A percentile compares a stretch with the other conserved stretches of the same genome.
Conservation (phyloP, 1,140 invertebrate species). For the Bombyx mandarina region DNA sequence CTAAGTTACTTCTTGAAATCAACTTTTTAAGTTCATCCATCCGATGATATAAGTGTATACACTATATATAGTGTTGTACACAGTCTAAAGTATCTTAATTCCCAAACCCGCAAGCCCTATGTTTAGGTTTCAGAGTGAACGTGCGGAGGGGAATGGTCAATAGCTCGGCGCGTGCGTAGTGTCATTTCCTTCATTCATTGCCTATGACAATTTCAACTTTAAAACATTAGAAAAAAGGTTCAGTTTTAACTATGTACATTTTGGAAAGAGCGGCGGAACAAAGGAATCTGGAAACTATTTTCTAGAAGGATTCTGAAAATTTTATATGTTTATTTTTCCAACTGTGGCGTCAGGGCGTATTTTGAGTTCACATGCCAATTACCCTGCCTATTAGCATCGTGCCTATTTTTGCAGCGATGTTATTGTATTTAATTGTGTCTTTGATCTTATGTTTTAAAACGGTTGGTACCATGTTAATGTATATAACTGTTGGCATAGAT, state of each 20-base stretch:
- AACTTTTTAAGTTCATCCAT: too few relatives aligned
- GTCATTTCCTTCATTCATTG: conserved; percentile 9
- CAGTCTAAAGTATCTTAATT: conserved; percentile 16
- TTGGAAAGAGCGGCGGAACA: conserved; percentile 6
- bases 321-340: too few relatives aligned
- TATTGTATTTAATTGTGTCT: too few relatives aligned
- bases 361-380: background rate
- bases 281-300: conserved; percentile 9
- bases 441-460: too few relatives aligned
- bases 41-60: too few relatives aligned
- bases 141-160: conserved; percentile 35
- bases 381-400: too few relatives aligned
- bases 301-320: conserved; percentile 1
- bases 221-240: conserved; percentile 17
- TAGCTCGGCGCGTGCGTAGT: conserved; percentile 45
- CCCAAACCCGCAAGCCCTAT: conserved; percentile 40
- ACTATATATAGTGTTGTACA: too few relatives aligned
- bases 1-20: too few relatives aligned
- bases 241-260: background rate
- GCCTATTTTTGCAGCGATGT: too few relatives aligned
- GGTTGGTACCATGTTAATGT: too few relatives aligned
- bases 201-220: conserved; percentile 2
- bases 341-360: too few relatives aligned
- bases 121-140: conserved; percentile 32
- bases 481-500: too few relatives aligned